Conservation (phyloP, 2,113 vertebrate species). For the Rhabdomys dilectus region DNA sequence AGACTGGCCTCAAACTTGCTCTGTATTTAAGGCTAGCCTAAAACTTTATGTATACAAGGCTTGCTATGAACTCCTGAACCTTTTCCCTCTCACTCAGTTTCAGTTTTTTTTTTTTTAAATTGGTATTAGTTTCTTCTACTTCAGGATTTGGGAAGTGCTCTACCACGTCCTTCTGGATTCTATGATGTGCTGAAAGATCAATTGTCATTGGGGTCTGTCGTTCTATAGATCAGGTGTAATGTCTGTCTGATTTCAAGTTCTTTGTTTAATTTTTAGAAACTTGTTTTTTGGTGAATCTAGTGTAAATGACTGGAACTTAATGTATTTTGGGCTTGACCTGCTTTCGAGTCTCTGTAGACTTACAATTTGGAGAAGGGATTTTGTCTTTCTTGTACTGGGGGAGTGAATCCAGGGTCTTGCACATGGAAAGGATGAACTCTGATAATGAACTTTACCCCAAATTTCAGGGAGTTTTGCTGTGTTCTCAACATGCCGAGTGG, state of each 20-base stretch:
- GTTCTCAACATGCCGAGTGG: too few relatives aligned
- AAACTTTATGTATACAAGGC: not conserved
- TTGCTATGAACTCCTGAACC: not conserved
- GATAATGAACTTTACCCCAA: not conserved
- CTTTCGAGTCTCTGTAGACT: not conserved
- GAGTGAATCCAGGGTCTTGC: not conserved
- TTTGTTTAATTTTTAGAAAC: not conserved
- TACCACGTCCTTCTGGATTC: not conserved
- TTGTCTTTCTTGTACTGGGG: not conserved
- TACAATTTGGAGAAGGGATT: not conserved
- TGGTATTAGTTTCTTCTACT: not conserved
- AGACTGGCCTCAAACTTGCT: not conserved
- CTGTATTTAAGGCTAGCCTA: not conserved
- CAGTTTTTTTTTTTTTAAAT: not conserved
- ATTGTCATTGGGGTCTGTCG: not conserved
- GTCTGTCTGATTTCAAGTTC: not conserved
- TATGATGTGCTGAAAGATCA: not conserved
- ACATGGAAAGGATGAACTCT: not conserved
- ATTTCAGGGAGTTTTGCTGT: not conserved
- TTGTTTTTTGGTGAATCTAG: not conserved
- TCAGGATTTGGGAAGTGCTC: not conserved
- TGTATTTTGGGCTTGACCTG: not conserved
- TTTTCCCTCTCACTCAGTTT: not conserved
- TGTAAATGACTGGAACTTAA: not conserved
- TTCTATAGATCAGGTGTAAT: not conserved